Conservation (phyloP, 2,888 invertebrate genomes). For the Parnassius orleans region DNA sequence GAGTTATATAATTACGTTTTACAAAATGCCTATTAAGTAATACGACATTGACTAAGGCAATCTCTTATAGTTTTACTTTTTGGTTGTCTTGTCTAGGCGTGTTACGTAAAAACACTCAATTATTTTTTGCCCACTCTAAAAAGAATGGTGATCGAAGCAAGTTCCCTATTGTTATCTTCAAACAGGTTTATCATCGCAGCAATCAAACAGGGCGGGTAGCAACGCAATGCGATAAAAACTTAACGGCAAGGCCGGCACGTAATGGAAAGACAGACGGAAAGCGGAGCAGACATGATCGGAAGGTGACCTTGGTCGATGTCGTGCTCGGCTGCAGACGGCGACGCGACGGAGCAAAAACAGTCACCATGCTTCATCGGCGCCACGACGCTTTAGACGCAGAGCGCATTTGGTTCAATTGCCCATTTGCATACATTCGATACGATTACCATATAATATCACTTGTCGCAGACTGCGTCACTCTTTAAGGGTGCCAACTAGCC, state of each 20-base stretch:
- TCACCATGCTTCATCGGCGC: conserved; percentile 47
- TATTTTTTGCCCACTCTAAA: conserved; percentile 30
- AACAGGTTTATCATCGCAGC: conserved; percentile 38
- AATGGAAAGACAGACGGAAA: conserved; percentile 54
- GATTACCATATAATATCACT: conserved; percentile 28
- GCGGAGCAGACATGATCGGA: conserved; percentile 41
- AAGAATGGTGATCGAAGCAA: conserved; percentile 30
- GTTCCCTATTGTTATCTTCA: conserved; percentile 44
- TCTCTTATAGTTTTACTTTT: neutral
- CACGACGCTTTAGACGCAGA: conserved; percentile 29
- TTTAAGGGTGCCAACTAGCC: conserved; percentile 22
- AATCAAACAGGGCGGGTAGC: conserved; percentile 41
- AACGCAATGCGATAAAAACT: conserved; percentile 50
- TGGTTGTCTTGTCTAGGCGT: neutral
- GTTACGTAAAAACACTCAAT: conserved; percentile 24
- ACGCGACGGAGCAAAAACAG: conserved; percentile 49
- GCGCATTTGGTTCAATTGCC: conserved; percentile 24
- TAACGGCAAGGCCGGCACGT: conserved; percentile 54
- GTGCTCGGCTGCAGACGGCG: conserved; percentile 48
- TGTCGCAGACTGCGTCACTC: conserved; percentile 21
- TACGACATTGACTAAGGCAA: too few relatives aligned
- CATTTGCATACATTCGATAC: conserved; percentile 28
- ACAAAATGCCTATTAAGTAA: neutral
- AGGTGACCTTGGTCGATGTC: conserved; percentile 62
- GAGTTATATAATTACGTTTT: conserved; percentile 3